Evolutionary conservation across 2,797 vertebrate genomes (phyloP).

Genomic region (Tamandua tetradactyla): DNA sequence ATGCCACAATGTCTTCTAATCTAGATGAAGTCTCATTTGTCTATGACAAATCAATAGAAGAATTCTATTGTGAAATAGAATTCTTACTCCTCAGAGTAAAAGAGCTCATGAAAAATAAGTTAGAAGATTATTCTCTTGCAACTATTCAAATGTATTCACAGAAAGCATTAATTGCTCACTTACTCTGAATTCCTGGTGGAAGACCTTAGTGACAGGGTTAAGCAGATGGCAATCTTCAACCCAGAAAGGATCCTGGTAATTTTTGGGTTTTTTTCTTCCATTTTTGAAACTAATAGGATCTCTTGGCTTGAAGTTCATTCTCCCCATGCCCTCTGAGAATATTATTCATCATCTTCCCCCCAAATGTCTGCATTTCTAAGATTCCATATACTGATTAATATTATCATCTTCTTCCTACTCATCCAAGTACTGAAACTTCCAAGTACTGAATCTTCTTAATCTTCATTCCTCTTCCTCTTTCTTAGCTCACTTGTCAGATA

Average conservation of each 20-base stretch:
- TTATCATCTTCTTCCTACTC: neutral
- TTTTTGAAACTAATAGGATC: neutral
- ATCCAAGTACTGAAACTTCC: neutral
- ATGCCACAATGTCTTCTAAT: neutral
- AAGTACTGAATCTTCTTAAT: neutral
- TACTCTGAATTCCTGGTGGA: neutral
- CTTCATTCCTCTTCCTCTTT: neutral
- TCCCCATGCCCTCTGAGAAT: neutral
- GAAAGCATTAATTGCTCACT: neutral
- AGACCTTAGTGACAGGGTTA: neutral
- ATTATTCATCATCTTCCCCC: neutral
- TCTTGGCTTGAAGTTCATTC: neutral
- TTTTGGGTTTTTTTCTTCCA: neutral
- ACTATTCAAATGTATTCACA: neutral
- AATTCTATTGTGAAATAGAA: neutral
- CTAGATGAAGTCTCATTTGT: neutral
- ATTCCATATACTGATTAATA: neutral
- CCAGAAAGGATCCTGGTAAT: neutral
- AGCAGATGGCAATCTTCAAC: neutral
- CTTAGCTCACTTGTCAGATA: neutral
- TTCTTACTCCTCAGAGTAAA: slow-evolving; percentile 16
- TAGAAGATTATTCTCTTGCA: neutral
- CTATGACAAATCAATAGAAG: neutral
- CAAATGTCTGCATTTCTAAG: neutral
- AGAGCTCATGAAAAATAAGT: neutral